Evolutionary conservation across 2,113 vertebrate species (phyloP), one percentile per base, ranked within the genome.

Genomic region (Neolamprologus caudopunctatus): DNA sequence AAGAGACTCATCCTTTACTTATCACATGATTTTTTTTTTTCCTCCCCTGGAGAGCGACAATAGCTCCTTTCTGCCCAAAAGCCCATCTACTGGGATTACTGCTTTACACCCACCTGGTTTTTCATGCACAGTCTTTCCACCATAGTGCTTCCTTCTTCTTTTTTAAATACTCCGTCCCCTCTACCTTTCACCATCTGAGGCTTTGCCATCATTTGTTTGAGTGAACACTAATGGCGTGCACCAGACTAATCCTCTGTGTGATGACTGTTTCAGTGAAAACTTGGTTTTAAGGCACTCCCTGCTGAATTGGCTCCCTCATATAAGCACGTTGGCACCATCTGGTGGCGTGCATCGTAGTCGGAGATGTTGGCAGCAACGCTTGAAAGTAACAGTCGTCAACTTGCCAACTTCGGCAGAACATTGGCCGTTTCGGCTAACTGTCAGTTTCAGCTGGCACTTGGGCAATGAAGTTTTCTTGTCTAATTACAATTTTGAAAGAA

Each of bases 351-450:
- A 55, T 83, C 75, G 63, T 24, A 81, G 88, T 88, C 58, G 16
- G n/a, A 73, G 40, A 79, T 81, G 58, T 66, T 91, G 91, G 91
- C 91, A 91, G 85, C 66, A 26, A 35, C 75, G 19, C 82, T 89
- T 82, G 42, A 90, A 83, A 88, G 84, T 88, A 84, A 81, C 85
- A 24, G 75, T 51, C 42, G 2, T 61, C 80, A 82, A 55, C 17
- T 78, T 84, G 90, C 89, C 90, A 92, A 91, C 75, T 84, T 82
- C 24, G 55, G 61, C 40, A 82, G 86, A 90, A 86, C 78, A 75
- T 47, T 92, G 91, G 87, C 90, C 45, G 81, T 21, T 85, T 24
- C 3, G 31, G 35, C 33, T 78, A 28, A 40, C 85, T 87, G 78
- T 86, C 68, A 35, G 80, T 85, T 85, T 86, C 78, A 85, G 84